Evolutionary conservation across 2,797 vertebrate species (phyloP), one percentile per base, ranked within the genome.

Genomic region (Mastacembelus armatus): DNA sequence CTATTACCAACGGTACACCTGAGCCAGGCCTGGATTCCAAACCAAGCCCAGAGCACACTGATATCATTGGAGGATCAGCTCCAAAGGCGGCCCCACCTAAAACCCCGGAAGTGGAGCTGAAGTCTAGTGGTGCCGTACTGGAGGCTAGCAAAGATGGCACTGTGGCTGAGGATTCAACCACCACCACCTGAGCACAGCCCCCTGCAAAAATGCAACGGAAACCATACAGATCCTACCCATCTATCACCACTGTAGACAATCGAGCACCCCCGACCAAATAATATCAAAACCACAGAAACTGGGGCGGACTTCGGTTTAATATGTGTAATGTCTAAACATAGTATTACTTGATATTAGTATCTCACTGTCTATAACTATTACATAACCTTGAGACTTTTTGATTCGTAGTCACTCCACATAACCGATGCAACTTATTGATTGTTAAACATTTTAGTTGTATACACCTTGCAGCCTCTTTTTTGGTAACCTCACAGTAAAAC

Each of bases 51-150:
- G 88, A 86, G 62, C 85, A 89, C 16, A 52, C 67, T 21, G 74
- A 80, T 55, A 49, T 89, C 4, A 82, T 81, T 0, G 81, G 57
- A 66, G 57, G 52, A 22, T 57, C 77, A 0, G 44, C 79, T 77
- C 79, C 82, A 36, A 92, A 92, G 65, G 81, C 69, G 5, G 80
- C 68, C 1, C 72, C 88, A 2, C 76, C 89, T 44, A 93, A 94
- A 88, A 90, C 89, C 74, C 91, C 90, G 4, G 91, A 93, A 55
- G 79, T 88, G 47, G 91, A 92, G 67, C 66, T 89, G 49, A 91
- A 91, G 70, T 79, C 87, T 0, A 79, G 77, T 4, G 70, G 73
- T 57, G 74, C 78, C 2, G 15, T 56, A 18, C 35, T 79, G 43
- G 92, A 90, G 18, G 77, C 71, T 4, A 81, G 43, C 60, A 92